Evolutionary conservation across 2,113 vertebrate species (phyloP), one percentile per base, ranked within the genome.

Genomic region (Mesitornis unicolor): DNA sequence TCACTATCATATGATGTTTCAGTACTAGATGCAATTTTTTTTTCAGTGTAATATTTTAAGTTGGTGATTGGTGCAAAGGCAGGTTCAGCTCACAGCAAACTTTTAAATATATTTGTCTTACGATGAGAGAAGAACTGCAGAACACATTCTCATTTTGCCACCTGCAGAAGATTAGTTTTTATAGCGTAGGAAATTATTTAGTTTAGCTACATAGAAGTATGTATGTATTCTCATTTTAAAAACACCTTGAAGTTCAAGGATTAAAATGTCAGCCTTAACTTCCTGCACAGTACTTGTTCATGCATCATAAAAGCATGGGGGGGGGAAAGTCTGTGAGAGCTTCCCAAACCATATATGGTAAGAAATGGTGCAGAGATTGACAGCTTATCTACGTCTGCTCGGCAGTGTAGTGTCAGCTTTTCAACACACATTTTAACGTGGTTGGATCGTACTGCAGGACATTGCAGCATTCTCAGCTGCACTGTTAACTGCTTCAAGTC

Each of bases 301-400:
- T 2, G 0, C 63, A 36, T 28, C 79, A 42, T 87, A 84, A 89
- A 79, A 80, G 57, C 26, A 35, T 13, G 17, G 53, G 54, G 17
- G 53, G 54, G 43, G 9, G 14, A 64, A 84, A 68, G 13, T 50
- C 67, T 38, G 70, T 0, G 2, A 75, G 75, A 60, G 19, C 40
- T 56, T 81, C 93, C 57, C 68, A 18, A 61, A 3, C 96, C 95
- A 84, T 92, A 81, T 87, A 92, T 0, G 68, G 92, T 35, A 71
- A 81, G 76, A 64, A 81, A 40, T 2, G 0, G 20, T 50, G 17
- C 51, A 31, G 56, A 70, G 86, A 47, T 6, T 9, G 29, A 60
- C 12, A 33, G 43, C 60, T 94, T 96, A 94, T 93, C 93, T 77
- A 2, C 28, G 16, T 45, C 43, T 75, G 47, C 71, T 40, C 64